Evolutionary conservation across 2,797 vertebrate species (phyloP).

Genomic region (Rhincodon typus): DNA sequence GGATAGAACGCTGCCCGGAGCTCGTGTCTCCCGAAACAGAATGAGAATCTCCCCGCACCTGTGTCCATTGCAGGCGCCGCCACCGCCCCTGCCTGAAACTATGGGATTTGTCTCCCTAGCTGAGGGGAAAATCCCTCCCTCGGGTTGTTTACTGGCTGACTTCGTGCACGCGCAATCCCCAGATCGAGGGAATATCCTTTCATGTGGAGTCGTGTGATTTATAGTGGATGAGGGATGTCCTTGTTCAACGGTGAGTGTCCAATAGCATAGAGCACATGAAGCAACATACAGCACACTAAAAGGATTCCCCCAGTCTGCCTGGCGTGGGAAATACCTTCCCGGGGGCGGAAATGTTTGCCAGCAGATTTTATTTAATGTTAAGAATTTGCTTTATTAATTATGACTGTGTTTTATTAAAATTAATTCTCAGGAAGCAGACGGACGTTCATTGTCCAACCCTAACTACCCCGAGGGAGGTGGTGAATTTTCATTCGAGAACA

Average conservation of each 20-base stretch:
- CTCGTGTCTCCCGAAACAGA: neutral
- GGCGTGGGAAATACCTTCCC: neutral
- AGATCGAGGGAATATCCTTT: neutral
- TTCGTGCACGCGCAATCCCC: conserved; percentile 16
- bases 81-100: neutral
- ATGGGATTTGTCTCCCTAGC: neutral
- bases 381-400: too few relatives aligned
- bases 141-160: conserved; percentile 9
- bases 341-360: neutral
- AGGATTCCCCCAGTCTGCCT: neutral
- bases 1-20: neutral
- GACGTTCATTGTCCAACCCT: neutral
- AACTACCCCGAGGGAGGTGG: neutral
- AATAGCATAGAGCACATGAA: conserved; percentile 9
- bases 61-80: neutral
- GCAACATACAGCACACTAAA: neutral
- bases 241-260: neutral
- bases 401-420: neutral
- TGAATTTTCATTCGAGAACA: neutral
- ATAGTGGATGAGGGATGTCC: neutral
- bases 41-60: neutral
- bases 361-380: neutral
- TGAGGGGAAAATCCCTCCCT: conserved; percentile 29
- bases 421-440: neutral
- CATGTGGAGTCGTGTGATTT: neutral